Evolutionary conservation across 2,113 vertebrate genomes (phyloP), one percentile per base, ranked within the genome.

Genomic region (Paramisgurnus dabryanus): DNA sequence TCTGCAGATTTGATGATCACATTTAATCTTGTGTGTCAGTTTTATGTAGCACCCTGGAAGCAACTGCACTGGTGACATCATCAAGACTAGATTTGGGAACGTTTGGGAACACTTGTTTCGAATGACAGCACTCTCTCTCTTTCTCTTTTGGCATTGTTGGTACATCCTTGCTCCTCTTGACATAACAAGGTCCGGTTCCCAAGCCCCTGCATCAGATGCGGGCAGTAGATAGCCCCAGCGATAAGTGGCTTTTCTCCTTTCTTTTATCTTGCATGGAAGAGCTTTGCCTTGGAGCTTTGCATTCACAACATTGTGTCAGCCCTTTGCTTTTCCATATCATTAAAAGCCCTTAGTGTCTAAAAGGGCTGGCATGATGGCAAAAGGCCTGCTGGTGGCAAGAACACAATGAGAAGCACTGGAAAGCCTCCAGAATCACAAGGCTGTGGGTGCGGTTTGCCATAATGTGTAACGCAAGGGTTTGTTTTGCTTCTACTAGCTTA

Each of bases 221-320:
- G 82, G 82, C 70, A 68, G 64, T 77, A 61, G 82, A 83, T 83
- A 79, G 82, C 65, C 70, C 18, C 41, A 61, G 63, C 63, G 82
- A 83, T 83, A 83, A 83, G 82, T 75, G 65, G 70, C 76, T 79
- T 80, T 79, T 80, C 82, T 83, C 70, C 76, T 80, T 22, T 76
- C 77, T 76, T 83, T 83, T 83, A 80, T 83, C 82, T 83, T 11
- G 64, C 47, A 57, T 79, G 77, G 81, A 79, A 66, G 81, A 79
- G 81, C 50, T 73, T 78, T 67, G 70, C 64, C 76, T 65, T 78
- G 78, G 65, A 80, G 70, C 82, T 79, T 50, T 68, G 70, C 77
- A 69, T 80, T 83, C 72, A 75, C 64, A 57, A 67, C 71, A 81
- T 75, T 75, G 71, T 81, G 64, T 71, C 79, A 67, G 64, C 55